Evolutionary conservation across 2,888 invertebrate genomes (phyloP).

Genomic region (Latrodectus elegans): DNA sequence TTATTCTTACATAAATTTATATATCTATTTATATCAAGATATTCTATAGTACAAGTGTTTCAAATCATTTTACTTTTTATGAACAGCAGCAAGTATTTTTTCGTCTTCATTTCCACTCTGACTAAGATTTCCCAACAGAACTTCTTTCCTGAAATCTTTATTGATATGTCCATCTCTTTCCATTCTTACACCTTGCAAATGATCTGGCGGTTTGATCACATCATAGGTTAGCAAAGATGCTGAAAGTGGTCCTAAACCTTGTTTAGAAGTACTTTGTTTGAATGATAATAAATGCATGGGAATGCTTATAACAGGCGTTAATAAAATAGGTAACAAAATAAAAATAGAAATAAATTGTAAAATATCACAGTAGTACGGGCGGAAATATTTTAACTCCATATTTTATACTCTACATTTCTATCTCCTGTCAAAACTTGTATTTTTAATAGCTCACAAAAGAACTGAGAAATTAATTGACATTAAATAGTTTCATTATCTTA

Average conservation of each 20-base stretch:
- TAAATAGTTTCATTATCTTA: too few relatives aligned
- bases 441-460: too few relatives aligned
- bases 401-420: not conserved
- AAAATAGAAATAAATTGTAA: constrained; percentile 9
- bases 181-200: constrained; percentile 76
- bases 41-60: too few relatives aligned
- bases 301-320: constrained; percentile 3
- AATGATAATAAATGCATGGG: constrained; percentile 38
- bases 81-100: constrained; percentile 63
- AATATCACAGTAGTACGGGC: constrained; percentile 32
- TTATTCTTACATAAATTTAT: too few relatives aligned
- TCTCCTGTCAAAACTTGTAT: too few relatives aligned
- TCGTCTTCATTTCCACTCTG: constrained; percentile 72
- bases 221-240: constrained; percentile 61
- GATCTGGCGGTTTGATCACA: constrained; percentile 75
- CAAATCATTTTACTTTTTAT: constrained; percentile 60
- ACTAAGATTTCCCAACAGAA: constrained; percentile 73
- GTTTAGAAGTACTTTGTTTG: constrained; percentile 8
- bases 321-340: too few relatives aligned
- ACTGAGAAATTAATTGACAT: too few relatives aligned
- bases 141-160: constrained; percentile 76
- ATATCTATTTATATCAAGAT: too few relatives aligned
- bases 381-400: not conserved
- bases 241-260: not conserved
- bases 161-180: constrained; percentile 77